Percentiles rank a stretch among this genome's conserved stretches.
These are phyloP conservation scores for Chiloscyllium punctatum DNA, from an alignment of 2,797 vertebrate genomes.

Conservation along the genomic window DNA sequence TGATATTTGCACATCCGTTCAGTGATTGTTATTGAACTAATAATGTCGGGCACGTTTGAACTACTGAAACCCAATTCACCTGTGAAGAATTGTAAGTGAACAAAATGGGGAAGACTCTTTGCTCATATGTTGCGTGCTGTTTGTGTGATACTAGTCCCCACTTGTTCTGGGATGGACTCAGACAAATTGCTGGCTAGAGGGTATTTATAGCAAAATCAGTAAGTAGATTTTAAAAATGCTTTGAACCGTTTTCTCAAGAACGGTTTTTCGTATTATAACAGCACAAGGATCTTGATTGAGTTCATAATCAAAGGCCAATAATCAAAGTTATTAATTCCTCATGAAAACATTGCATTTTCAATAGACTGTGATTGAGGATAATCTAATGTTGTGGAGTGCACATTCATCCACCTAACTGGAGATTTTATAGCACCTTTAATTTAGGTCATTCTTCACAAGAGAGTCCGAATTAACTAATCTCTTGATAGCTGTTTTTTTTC, in stretches of 20 bases:
- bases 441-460: not conserved
- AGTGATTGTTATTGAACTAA: not conserved
- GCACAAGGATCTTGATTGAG: too few relatives aligned
- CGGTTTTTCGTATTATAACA: too few relatives aligned
- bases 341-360: not conserved
- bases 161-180: not conserved
- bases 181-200: not conserved
- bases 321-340: not conserved
- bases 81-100: not conserved
- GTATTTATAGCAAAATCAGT: not conserved
- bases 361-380: not conserved
- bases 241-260: not conserved
- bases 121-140: not conserved
- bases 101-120: not conserved
- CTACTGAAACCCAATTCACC: not conserved
- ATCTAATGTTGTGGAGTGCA: not conserved
- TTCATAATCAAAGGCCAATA: not conserved
- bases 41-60: not conserved
- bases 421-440: not conserved
- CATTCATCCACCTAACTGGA: not conserved
- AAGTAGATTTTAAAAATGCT: not conserved
- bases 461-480: not conserved
- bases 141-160: not conserved
- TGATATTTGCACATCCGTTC: not conserved
- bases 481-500: not conserved